Base-by-base conservation (phyloP, 2,888 invertebrate genomes). In the Tachina grossa region DNA sequence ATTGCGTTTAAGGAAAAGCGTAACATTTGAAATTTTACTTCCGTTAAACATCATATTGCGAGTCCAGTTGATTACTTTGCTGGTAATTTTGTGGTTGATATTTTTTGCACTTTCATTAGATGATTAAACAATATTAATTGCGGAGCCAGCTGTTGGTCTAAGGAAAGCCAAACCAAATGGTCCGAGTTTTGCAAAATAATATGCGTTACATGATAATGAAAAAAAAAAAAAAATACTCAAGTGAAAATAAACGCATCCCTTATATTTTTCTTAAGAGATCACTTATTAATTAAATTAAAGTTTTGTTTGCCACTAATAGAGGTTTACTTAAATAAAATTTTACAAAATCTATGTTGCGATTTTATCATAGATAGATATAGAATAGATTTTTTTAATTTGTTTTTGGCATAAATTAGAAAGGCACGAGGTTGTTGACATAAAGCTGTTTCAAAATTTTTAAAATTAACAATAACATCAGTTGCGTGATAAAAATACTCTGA, bases 71-170 rank as follows among this genome's bases (percentile, higher is more conserved):
- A 51, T 41, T 47, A 43, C 16, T 55, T n/a, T 45, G 1, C 5
- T 41, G 39, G 19, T 71, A 68, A 79, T 79, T 85, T 76, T 76
- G 85, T 72, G 85, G 85, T 83, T 71, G 72, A 63, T 77, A 74
- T 83, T 84, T 61, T 87, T 86, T 84, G 82, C 87, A 87, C 85
- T 85, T 85, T 85, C 84, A 82, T 80, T 79, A 53, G 74, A 82
- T 85, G 78, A 85, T 83, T 85, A 66, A 77, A 63, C 68, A 71
- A 83, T 72, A 82, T 68, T 65, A 71, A 61, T 74, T 47, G 51
- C 22, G 53, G 13, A 19, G 49, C 51, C 83, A 83, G 78, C 49
- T 83, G 83, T 74, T 61, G 10, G 6, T 22, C 22, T 22, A 43
- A 43, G 47, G 14, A 76, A 76, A 31, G 19, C 9, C 43, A 76